Evolutionary conservation across 2,797 vertebrate genomes (phyloP).

Genomic region (Podargus strigoides): DNA sequence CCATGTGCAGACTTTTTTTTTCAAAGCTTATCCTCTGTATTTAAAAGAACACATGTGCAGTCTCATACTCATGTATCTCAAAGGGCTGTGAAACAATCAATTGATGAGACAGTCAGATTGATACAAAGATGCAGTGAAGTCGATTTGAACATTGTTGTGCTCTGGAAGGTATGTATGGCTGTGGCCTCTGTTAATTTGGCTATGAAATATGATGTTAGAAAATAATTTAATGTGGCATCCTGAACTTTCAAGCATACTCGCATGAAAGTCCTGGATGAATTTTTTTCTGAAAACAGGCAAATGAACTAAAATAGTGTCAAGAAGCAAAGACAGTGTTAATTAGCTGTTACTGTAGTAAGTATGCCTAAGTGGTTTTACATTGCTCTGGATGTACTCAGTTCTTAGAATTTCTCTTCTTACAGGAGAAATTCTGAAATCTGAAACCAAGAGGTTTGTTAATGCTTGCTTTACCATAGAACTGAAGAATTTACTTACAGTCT

Average conservation of each 20-base stretch:
- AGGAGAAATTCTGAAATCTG: background rate
- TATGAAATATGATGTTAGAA: background rate
- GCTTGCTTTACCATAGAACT: background rate
- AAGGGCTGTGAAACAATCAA: slow-evolving; percentile 35
- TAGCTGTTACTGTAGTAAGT: background rate
- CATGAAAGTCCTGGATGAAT: background rate
- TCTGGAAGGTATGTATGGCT: slow-evolving; percentile 89
- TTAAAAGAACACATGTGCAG: slow-evolving; percentile 63
- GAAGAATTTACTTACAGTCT: too few species aligned
- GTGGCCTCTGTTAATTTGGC: background rate
- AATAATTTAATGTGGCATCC: background rate
- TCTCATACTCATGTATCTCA: slow-evolving; percentile 46
- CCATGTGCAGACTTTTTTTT: slow-evolving; percentile 98
- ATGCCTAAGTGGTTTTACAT: background rate
- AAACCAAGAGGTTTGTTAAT: background rate
- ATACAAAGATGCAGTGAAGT: slow-evolving; percentile 87
- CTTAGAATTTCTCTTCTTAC: background rate
- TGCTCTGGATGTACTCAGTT: background rate
- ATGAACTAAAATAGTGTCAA: background rate
- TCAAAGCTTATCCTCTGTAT: slow-evolving; percentile 75
- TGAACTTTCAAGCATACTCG: background rate
- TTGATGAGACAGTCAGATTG: slow-evolving; percentile 70
- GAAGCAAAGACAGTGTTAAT: background rate
- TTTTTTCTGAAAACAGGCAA: background rate
- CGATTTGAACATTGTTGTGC: slow-evolving; percentile 87